Evolutionary conservation across 2,113 vertebrate genomes (phyloP), one percentile per base, ranked within the genome.

Genomic region (Danionella cerebrum): DNA sequence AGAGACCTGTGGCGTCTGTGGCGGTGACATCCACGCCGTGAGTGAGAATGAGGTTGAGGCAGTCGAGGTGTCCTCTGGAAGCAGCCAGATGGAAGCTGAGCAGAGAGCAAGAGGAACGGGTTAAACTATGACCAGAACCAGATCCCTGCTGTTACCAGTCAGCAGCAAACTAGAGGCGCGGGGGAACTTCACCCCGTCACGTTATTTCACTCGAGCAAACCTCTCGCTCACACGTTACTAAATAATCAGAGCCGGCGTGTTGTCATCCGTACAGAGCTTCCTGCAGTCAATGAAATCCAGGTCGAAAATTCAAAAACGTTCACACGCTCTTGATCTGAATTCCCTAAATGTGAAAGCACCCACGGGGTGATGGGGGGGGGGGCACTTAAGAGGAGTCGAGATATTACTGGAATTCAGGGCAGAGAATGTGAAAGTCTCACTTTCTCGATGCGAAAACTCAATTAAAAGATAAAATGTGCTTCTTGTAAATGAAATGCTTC

Each of bases 41-140:
- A 39, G 86, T 29, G 3, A 99, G 90, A 72, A 98, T 87, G 75
- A 91, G 87, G 71, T 90, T 97, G 78, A 99, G 75, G 82, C 95
- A 97, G 1, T 97, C 95, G 6, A 98, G 82, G 73, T 94, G 91
- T 70, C 96, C 96, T 77, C 95, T 93, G 0, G 93, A 91, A 0
- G 94, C 93, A 24, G 96, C 91, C 31, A 98, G 85, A 53, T 99
- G 96, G 85, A 99, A 98, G 36, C 96, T 99, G 22, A 29, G 62
- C 10, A 64, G 24, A 38, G 16, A 10, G 18, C 41, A 22, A 58
- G 2, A 39, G 25, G 21, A 8, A 31, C 1, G 19, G 13, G 22
- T 7, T 14, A 16, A 55, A 25, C n/a, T 6, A 44, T 33, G 27
- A 42, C 27, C 69, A 58, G 67, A 78, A 80, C 77, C 27, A 10